phyloP scores from a whole-genome alignment of 2,113 vertebrate species.

The Uropsilus gracilis region DNA sequence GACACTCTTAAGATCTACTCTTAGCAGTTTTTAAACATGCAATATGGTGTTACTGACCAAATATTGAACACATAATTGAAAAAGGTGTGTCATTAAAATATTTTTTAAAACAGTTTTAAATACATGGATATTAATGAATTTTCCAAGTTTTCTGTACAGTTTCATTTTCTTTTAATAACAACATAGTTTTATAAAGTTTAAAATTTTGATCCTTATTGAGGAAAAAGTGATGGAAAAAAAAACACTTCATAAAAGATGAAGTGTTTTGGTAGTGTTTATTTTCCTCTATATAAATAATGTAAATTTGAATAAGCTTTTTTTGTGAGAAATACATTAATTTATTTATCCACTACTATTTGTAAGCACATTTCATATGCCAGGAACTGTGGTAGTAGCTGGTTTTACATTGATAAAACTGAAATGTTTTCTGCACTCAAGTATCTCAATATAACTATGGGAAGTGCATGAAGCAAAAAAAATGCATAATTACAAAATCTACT shows the following conservation, averaged over 20 bases:
- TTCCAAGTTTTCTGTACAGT: not conserved
- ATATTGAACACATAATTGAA: not conserved
- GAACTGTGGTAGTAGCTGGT: not conserved
- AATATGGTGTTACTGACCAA: not conserved
- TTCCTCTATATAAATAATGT: not conserved
- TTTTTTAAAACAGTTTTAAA: not conserved
- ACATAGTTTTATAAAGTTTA: not conserved
- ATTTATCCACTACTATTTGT: not conserved
- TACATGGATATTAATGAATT: not conserved
- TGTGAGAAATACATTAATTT: not conserved
- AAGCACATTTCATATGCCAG: not conserved
- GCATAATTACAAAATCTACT: not conserved
- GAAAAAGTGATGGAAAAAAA: not conserved
- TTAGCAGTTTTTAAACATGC: not conserved
- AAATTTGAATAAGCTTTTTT: conserved; percentile 10
- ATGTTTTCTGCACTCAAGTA: not conserved
- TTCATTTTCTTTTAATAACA: not conserved
- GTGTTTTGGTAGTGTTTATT: not conserved
- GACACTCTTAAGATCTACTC: not conserved
- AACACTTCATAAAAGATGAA: not conserved
- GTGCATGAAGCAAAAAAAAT: not conserved
- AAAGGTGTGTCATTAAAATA: conserved; percentile 5
- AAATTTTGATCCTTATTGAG: conserved; percentile 2
- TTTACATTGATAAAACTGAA: conserved; percentile 34
- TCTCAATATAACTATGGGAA: not conserved